These are phyloP conservation scores for Mustela erminea DNA, from an alignment of 2,797 vertebrate genomes.

Conservation along the genomic window DNA sequence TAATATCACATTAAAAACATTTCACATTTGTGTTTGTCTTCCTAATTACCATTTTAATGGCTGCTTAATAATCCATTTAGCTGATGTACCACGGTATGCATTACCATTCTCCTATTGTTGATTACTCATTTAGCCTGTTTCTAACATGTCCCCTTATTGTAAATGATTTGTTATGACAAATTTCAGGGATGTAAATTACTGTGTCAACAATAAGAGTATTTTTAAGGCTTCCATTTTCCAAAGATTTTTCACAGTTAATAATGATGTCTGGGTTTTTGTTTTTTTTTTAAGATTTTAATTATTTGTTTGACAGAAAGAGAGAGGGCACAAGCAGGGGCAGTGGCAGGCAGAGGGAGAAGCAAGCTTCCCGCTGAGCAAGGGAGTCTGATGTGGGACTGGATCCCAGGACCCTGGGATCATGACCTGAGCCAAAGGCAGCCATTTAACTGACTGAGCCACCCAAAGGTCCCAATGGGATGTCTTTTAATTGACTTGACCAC, in stretches of 20 bases:
- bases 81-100: not conserved
- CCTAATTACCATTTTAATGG: conserved; percentile 33
- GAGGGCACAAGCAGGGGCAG: no score
- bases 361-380: no score
- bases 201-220: not conserved
- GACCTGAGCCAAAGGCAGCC: no score
- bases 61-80: not conserved
- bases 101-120: not conserved
- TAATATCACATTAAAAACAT: conserved; percentile 14
- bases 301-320: no score
- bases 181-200: not conserved
- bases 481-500: not conserved
- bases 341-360: no score
- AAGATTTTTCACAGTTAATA: not conserved
- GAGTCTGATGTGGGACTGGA: no score
- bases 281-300: no score
- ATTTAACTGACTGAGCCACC: no score
- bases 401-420: no score
- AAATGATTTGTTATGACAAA: not conserved
- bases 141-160: not conserved
- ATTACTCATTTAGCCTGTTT: not conserved
- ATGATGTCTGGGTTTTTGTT: not conserved
- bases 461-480: not conserved
- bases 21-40: not conserved
- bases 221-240: not conserved